Evolutionary conservation across 2,888 invertebrate species (phyloP).

Genomic region (Labia minor): DNA sequence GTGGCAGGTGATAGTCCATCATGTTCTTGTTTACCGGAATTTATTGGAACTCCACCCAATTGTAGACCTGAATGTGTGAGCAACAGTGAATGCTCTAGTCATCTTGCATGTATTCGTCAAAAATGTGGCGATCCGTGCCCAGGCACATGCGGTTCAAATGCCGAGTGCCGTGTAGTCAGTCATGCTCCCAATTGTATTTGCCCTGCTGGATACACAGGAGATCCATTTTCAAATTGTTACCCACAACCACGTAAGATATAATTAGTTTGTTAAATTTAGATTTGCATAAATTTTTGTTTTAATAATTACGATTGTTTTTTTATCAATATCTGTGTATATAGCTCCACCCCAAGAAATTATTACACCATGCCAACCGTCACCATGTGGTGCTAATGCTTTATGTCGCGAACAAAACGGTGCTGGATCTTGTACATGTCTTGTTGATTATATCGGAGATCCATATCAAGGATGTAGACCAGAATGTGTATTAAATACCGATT

Average conservation of each 20-base stretch:
- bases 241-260: constrained; percentile 26
- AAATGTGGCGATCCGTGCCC: constrained; percentile 36
- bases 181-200: constrained; percentile 36
- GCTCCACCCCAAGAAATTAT: background rate
- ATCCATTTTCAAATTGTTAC: constrained; percentile 32
- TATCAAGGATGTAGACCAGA: constrained; percentile 29
- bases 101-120: constrained; percentile 33
- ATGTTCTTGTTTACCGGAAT: constrained; percentile 54
- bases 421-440: constrained; percentile 26
- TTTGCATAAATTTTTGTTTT: background rate
- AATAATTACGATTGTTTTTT: no score
- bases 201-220: constrained; percentile 33
- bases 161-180: constrained; percentile 34
- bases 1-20: constrained; percentile 43
- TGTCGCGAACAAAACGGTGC: constrained; percentile 42
- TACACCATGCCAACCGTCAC: constrained; percentile 37
- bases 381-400: constrained; percentile 34
- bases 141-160: constrained; percentile 35
- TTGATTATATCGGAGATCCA: constrained; percentile 34
- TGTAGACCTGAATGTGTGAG: constrained; percentile 31
- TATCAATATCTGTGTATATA: background rate
- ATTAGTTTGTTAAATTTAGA: constrained; percentile 21
- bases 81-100: constrained; percentile 32
- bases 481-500: constrained; percentile 44
- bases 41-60: constrained; percentile 57